Evolutionary conservation across 2,888 invertebrate genomes (phyloP), one percentile per base, ranked within the genome.

Genomic region (Rhopalosiphum nymphaeae): DNA sequence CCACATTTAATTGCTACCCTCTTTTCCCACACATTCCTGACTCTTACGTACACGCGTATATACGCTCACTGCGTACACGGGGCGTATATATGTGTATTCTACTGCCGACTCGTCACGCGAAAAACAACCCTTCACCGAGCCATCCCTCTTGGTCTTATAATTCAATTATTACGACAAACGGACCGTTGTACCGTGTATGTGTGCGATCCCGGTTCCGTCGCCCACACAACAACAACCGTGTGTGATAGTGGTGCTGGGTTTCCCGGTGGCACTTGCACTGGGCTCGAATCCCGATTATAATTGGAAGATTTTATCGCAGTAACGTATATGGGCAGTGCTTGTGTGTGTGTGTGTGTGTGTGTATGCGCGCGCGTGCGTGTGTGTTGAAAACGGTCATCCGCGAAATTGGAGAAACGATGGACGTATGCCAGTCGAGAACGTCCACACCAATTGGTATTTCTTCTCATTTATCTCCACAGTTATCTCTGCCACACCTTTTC

Each of bases 131-230:
- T 57, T 85, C 85, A 13, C 36, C 84, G 36, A 57, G 3, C 29
- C 29, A 26, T 87, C 92, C 56, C 42, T 84, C 21, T 21, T 16
- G 85, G 86, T 91, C 94, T 49, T 91, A 91, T 94, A 91, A 94
- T 94, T 94, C 94, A 94, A 94, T 94, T 91, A 94, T 67, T 87
- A 53, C 90, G n/a, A 86, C 86, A 86, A 91, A 87, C 86, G 49
- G 87, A 29, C 53, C 91, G 67, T 85, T 53, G 36, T 89, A 42
- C 10, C 26, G 89, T 49, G 78, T 53, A 1, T 78, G 42, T n/a
- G 61, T 53, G 29, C 25, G 56, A n/a, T 5, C 36, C 26, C 36
- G 36, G 25, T 42, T n/a, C 56, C 42, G 29, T 56, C 89, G 1
- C n/a, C 49, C 29, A 42, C 44, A 26, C 89, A 26, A 56, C 89